Evolutionary conservation across 1,140 invertebrate genomes (phyloP).

Genomic region (Cydia splendana): DNA sequence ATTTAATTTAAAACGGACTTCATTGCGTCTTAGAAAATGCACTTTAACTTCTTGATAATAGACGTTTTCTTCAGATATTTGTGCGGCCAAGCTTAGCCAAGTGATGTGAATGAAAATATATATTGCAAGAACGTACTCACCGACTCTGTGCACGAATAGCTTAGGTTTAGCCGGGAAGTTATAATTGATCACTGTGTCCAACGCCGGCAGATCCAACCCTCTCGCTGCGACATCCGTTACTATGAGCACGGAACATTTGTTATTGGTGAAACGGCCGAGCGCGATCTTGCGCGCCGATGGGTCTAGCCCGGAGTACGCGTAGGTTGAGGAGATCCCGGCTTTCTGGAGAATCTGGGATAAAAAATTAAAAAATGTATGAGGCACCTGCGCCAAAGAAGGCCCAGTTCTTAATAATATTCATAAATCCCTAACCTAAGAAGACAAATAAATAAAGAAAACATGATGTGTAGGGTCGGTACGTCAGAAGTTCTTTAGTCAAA

Average conservation of each 20-base stretch:
- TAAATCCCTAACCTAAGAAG: too few species aligned
- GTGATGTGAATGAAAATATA: too few species aligned
- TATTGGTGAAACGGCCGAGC: constrained; percentile 93
- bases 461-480: too few species aligned
- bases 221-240: constrained; percentile 98
- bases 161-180: constrained; percentile 98
- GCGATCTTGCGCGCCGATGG: constrained; percentile 97
- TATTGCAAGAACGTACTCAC: constrained; percentile 81
- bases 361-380: constrained; percentile 47
- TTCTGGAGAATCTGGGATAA: constrained; percentile 86
- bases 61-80: too few species aligned
- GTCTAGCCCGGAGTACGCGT: constrained; percentile 97
- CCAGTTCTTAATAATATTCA: too few species aligned
- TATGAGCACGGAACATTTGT: constrained; percentile 89
- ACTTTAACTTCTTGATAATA: too few species aligned
- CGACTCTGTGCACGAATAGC: constrained; percentile 98
- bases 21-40: too few species aligned
- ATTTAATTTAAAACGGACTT: too few species aligned
- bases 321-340: constrained; percentile 91
- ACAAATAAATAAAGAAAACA: too few species aligned
- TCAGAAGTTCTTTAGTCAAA: too few species aligned
- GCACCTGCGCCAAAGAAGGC: too few species aligned
- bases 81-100: too few species aligned
- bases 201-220: constrained; percentile 97
- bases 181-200: constrained; percentile 98